A percentile compares a stretch with the other conserved stretches of the same genome.
phyloP scores from a whole-genome alignment of 2,113 vertebrate species.

The Pseudonaja textilis region DNA sequence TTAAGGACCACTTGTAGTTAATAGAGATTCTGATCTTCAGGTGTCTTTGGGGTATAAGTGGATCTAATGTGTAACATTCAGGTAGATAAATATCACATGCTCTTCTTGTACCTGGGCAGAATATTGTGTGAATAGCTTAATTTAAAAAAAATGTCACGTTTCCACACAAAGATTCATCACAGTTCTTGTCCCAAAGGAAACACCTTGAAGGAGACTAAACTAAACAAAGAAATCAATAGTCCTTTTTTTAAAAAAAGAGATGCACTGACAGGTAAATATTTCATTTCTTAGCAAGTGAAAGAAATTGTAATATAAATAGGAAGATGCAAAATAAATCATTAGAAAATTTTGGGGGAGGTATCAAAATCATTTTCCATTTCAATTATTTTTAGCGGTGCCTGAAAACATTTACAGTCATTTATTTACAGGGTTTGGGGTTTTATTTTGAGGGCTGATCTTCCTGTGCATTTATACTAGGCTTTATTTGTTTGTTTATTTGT shows the following conservation, averaged over 20 bases:
- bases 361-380: background rate
- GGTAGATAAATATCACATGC: background rate
- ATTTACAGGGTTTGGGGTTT: background rate
- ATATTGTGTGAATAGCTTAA: background rate
- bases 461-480: background rate
- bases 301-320: background rate
- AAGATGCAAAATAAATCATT: background rate
- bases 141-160: background rate
- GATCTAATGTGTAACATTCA: background rate
- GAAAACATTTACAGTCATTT: background rate
- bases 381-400: background rate
- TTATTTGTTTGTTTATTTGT: background rate
- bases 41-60: background rate
- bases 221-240: background rate
- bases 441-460: background rate
- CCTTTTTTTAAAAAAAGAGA: background rate
- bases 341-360: background rate
- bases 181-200: conserved; percentile 29
- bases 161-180: conserved; percentile 10
- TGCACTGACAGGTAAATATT: background rate
- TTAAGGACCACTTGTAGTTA: background rate
- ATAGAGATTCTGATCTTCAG: background rate
- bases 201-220: conserved; percentile 1
- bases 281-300: conserved; percentile 16
- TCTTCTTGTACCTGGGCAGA: background rate